Evolutionary conservation across 2,113 vertebrate species (phyloP), one percentile per base, ranked within the genome.

Genomic region (Cariama cristata): DNA sequence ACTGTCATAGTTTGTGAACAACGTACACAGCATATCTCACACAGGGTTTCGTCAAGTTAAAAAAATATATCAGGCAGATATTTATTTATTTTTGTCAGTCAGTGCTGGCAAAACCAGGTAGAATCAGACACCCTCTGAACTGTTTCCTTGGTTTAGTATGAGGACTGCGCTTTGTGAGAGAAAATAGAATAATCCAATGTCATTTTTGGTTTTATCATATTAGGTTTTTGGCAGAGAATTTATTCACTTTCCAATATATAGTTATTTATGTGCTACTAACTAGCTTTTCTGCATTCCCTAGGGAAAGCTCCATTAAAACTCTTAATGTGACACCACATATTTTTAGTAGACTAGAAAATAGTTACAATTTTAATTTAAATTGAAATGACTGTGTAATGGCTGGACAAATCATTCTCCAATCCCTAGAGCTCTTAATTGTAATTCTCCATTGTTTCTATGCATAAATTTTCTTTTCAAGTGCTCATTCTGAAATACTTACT

Each of bases 331-430:
- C 97, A 98, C 94, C 91, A 96, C 97, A 95, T 98, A 98, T 98
- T 98, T 98, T 98, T 97, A 97, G 95, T 96, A 98, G 97, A 98
- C 95, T 98, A 97, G 97, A 98, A 98, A 98, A 98, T 95, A 98
- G 98, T 98, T 98, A 97, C 97, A 97, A 96, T 98, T 98, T 98
- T 98, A 98, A 98, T 98, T 98, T 98, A 98, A 98, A 98, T 98
- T 98, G 97, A 98, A 98, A 98, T 98, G 97, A 97, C 97, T 98
- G 77, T 97, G 96, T 98, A 98, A 98, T 98, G 96, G 94, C 96
- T 97, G 98, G 98, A 98, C 98, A 98, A 98, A 98, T 98, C 97
- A 97, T 97, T 97, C 94, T 93, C 91, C 89, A 96, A 95, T 98
- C 98, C 98, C 98, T 83, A 98, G 97, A 98, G 98, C 94, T 98